phyloP scores from a whole-genome alignment of 2,113 vertebrate species.

The Pedionomus torquatus region DNA sequence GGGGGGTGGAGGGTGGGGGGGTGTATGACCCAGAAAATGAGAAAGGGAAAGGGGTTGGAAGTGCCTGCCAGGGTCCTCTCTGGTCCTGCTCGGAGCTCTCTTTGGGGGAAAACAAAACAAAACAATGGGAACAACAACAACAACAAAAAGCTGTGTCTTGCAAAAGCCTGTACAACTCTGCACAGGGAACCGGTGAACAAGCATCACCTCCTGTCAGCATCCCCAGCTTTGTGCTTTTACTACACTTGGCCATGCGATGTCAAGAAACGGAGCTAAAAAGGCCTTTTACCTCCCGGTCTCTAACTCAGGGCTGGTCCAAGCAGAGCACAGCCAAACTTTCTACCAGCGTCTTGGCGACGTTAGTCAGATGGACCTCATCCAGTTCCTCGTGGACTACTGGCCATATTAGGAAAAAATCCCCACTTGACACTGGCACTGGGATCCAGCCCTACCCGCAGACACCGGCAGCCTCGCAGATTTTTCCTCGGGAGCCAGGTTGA shows the following conservation, averaged over 20 bases:
- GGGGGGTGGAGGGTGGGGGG: no score
- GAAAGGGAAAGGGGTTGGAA: neutral
- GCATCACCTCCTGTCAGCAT: neutral
- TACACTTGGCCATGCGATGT: rapidly evolving
- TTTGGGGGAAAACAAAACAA: neutral
- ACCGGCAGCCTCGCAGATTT: neutral
- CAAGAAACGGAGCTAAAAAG: neutral
- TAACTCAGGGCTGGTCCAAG: neutral
- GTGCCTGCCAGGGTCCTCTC: neutral
- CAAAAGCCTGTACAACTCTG: neutral
- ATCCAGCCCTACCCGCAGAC: neutral
- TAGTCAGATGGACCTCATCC: constrained; percentile 16
- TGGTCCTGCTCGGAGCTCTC: neutral
- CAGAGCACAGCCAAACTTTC: neutral
- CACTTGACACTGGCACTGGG: neutral
- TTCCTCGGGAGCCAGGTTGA: neutral
- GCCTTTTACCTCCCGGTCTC: neutral
- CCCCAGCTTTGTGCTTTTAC: neutral
- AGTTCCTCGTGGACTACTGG: constrained; percentile 28
- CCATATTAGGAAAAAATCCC: constrained; percentile 48
- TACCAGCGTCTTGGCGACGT: neutral
- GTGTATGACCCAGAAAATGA: neutral
- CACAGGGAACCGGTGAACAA: neutral
- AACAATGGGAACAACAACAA: neutral
- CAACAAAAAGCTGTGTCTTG: neutral